These are phyloP conservation scores for Lagodon rhomboides DNA, from an alignment of 2,797 vertebrate species.

Conservation along the genomic window DNA sequence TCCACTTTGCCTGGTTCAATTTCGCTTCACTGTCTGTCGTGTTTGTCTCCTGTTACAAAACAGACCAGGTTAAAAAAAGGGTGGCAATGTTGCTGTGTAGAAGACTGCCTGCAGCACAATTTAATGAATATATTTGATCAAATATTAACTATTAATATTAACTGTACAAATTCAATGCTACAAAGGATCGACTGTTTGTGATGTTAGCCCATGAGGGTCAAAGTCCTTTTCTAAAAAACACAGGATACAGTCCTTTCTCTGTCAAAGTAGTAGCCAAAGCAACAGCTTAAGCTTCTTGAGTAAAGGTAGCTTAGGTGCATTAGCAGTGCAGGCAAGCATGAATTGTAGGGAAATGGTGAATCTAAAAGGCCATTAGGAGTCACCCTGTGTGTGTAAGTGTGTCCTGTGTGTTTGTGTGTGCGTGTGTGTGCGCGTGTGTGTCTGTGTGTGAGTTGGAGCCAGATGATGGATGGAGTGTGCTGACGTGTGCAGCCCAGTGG, in stretches of 20 bases:
- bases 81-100: background rate
- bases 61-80: slow-evolving; percentile 1
- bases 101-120: background rate
- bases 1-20: background rate
- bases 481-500: slow-evolving; percentile 83
- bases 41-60: background rate
- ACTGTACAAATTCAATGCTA: background rate
- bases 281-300: slow-evolving; percentile 42
- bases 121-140: background rate
- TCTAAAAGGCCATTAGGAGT: slow-evolving; percentile 82
- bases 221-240: slow-evolving; percentile 6
- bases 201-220: background rate
- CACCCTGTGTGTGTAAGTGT: slow-evolving; percentile 45
- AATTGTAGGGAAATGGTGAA: slow-evolving; percentile 79
- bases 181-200: background rate
- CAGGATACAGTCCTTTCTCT: slow-evolving; percentile 10
- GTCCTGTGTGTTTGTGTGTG: slow-evolving; percentile 26
- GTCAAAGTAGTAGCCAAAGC: slow-evolving; percentile 20
- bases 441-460: slow-evolving; percentile 51
- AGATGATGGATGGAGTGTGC: slow-evolving; percentile 84
- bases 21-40: background rate
- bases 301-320: slow-evolving; percentile 68
- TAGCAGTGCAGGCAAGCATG: slow-evolving; percentile 68
- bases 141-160: background rate
- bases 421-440: slow-evolving; percentile 10